phyloP scores from a whole-genome alignment of 2,797 vertebrate genomes.

The Decapterus maruadsi region DNA sequence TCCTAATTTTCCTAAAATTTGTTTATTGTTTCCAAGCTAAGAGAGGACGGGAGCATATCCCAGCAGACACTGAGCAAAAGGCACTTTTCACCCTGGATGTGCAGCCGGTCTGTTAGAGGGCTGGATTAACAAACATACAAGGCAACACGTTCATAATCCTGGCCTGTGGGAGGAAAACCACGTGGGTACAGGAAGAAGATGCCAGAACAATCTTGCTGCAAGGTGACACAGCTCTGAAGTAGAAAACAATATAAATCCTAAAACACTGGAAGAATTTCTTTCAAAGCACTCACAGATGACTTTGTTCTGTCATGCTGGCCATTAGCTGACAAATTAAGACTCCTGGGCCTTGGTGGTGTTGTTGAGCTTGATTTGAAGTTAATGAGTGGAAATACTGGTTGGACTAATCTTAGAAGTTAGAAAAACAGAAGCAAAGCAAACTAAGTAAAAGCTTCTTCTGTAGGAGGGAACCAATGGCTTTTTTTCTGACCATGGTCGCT shows the following conservation, averaged over 20 bases:
- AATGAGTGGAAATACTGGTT: not conserved
- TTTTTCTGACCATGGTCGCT: not conserved
- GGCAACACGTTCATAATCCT: no score
- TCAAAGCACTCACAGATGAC: not conserved
- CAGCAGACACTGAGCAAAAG: not conserved
- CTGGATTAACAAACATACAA: no score
- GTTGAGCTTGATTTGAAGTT: not conserved
- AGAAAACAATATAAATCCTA: not conserved
- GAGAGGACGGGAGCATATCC: not conserved
- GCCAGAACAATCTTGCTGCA: no score
- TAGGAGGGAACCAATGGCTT: not conserved
- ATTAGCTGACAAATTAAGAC: no score
- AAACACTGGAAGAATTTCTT: not conserved
- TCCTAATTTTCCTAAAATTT: no score
- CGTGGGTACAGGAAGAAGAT: no score
- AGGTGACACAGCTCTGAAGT: not conserved
- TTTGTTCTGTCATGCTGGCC: not conserved
- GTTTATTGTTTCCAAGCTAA: not conserved
- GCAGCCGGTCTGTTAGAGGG: no score
- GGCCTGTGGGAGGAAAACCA: no score
- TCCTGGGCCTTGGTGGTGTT: no score
- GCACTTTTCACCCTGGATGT: no score
- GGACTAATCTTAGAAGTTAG: not conserved
- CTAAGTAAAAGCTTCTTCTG: not conserved
- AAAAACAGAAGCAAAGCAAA: not conserved